These are phyloP conservation scores for Actias luna DNA, from an alignment of 2,888 invertebrate genomes.

Conservation along the genomic window DNA sequence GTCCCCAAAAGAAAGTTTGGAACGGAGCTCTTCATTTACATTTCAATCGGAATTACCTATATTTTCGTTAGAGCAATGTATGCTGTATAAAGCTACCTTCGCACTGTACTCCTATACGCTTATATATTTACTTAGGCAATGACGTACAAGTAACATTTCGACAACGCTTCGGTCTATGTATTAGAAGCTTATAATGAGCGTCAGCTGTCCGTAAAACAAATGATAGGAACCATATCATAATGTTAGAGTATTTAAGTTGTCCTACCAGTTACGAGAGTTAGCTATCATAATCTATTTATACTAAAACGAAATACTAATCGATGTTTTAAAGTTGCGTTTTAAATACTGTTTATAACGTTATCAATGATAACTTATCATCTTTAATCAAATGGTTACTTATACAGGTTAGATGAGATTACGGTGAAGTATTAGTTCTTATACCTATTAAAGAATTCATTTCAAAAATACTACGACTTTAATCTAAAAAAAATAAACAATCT, in stretches of 20 bases:
- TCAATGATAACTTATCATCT: background rate
- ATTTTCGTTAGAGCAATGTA: constrained; percentile 43
- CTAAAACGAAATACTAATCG: too few relatives aligned
- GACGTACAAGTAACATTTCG: background rate
- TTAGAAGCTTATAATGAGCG: background rate
- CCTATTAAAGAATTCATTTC: too few relatives aligned
- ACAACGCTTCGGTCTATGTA: background rate
- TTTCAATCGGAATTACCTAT: constrained; percentile 74
- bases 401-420: background rate
- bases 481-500: background rate
- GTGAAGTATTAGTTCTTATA: too few relatives aligned
- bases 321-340: too few relatives aligned
- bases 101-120: background rate
- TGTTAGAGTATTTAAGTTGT: background rate
- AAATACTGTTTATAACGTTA: too few relatives aligned
- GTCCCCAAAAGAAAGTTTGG: constrained; percentile 48
- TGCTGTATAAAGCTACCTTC: constrained; percentile 19
- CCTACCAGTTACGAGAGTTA: too few relatives aligned
- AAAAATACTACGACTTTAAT: background rate
- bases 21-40: constrained; percentile 71
- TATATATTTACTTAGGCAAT: background rate
- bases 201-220: background rate
- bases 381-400: background rate
- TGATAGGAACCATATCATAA: background rate
- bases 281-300: too few relatives aligned